Evolutionary conservation across 2,113 vertebrate species (phyloP).

Genomic region (Varanus komodoensis): DNA sequence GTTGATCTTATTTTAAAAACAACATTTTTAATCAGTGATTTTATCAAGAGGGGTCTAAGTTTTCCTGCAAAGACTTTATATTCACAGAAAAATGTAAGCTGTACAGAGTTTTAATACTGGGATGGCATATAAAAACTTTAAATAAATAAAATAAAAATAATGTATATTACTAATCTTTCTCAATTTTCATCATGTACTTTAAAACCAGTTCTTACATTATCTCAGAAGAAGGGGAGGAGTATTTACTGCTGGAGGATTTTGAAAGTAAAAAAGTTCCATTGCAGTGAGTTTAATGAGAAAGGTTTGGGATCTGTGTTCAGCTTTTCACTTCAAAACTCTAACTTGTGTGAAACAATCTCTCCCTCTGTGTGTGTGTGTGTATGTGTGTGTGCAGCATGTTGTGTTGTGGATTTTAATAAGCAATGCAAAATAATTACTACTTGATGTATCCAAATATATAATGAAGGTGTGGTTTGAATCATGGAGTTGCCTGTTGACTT

Average conservation of each 20-base stretch:
- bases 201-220: conserved; percentile 85
- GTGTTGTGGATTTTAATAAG: conserved; percentile 69
- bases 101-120: too few species aligned
- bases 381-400: conserved; percentile 68
- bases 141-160: not conserved
- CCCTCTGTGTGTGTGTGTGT: conserved; percentile 29
- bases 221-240: conserved; percentile 90
- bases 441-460: not conserved
- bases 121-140: too few species aligned
- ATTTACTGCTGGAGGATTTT: conserved; percentile 98
- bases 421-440: conserved; percentile 2
- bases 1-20: not conserved
- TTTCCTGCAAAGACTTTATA: conserved; percentile 2
- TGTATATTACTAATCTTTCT: conserved; percentile 72
- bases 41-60: not conserved
- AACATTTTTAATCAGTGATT: not conserved
- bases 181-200: conserved; percentile 75
- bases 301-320: conserved; percentile 69
- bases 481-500: not conserved
- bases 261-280: conserved; percentile 93
- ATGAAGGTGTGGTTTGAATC: not conserved
- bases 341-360: conserved; percentile 61
- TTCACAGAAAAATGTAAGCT: not conserved
- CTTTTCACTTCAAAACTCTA: conserved; percentile 73
- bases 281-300: conserved; percentile 91